Evolutionary conservation across 2,113 vertebrate genomes (phyloP), one percentile per base, ranked within the genome.

Genomic region (Cisticola juncidis): DNA sequence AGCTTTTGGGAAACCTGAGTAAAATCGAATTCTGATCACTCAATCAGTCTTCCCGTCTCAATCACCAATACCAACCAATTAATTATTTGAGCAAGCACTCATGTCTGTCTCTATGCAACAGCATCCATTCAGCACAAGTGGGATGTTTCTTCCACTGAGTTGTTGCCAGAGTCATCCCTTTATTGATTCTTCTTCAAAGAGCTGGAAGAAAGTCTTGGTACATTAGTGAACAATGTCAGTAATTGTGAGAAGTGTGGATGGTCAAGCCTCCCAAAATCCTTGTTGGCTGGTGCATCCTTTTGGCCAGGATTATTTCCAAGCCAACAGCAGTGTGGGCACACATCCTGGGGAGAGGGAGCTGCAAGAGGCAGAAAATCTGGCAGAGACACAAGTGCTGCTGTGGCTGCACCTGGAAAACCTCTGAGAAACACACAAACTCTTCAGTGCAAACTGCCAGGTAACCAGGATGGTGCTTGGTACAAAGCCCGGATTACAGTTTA

Each of bases 41-140:
- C n/a, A n/a, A n/a, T n/a, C n/a, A n/a, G n/a, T n/a, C n/a, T n/a
- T n/a, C n/a, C n/a, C n/a, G n/a, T n/a, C n/a, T n/a, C n/a, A n/a
- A n/a, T n/a, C n/a, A n/a, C n/a, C n/a, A n/a, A 11, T 28, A 36
- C 25, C 31, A 33, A 12, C 36, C 44, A 65, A 11, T 40, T 3
- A 12, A 25, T 35, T 31, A 11, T 64, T 51, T 45, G 57, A 90
- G 28, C 57, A 83, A 69, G 24, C 14, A 9, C 21, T 72, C 1
- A 0, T 58, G 5, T 57, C 40, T 72, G 8, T 79, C 12, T 23
- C 33, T 33, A 0, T 54, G 28, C 13, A 72, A 9, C 31, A 79
- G 31, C 71, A 66, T 36, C 23, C 35, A 3, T 36, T 56, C 69
- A 62, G 54, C 42, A 33, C 28, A 9, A 33, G 16, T 14, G 26